phyloP scores from a whole-genome alignment of 2,888 invertebrate genomes.

The Leptinotarsa juncta region DNA sequence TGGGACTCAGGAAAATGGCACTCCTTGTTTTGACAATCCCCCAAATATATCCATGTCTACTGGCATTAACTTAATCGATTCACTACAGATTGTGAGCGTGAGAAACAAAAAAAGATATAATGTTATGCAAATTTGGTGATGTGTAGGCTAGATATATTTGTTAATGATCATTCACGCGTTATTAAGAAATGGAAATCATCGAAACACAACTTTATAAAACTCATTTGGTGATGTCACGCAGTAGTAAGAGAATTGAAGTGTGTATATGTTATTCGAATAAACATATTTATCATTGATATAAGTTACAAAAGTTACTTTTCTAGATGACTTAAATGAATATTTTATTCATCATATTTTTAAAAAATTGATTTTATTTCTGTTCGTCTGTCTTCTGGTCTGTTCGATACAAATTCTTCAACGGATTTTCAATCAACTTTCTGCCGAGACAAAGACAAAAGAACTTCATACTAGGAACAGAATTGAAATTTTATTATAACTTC shows the following conservation, averaged over 20 bases:
- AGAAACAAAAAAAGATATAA: background rate
- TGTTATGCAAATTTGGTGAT: constrained; percentile 8
- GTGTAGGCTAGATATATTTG: constrained; percentile 6
- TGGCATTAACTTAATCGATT: background rate
- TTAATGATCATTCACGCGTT: background rate
- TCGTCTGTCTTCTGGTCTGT: no score
- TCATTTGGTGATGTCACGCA: background rate
- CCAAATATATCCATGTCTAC: background rate
- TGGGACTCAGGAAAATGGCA: background rate
- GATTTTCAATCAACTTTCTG: no score
- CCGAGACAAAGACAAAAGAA: no score
- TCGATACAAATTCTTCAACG: no score
- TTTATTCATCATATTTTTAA: no score
- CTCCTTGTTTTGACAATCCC: background rate
- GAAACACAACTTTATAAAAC: background rate
- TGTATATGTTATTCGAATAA: background rate
- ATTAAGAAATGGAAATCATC: background rate
- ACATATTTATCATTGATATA: no score
- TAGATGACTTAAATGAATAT: no score
- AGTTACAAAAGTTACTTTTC: no score
- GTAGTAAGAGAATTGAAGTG: background rate
- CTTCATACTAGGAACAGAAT: no score
- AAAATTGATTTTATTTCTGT: no score
- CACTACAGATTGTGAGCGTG: background rate
- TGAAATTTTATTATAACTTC: no score